Evolutionary conservation across 2,888 invertebrate genomes (phyloP).

Genomic region (Acleris cristana): DNA sequence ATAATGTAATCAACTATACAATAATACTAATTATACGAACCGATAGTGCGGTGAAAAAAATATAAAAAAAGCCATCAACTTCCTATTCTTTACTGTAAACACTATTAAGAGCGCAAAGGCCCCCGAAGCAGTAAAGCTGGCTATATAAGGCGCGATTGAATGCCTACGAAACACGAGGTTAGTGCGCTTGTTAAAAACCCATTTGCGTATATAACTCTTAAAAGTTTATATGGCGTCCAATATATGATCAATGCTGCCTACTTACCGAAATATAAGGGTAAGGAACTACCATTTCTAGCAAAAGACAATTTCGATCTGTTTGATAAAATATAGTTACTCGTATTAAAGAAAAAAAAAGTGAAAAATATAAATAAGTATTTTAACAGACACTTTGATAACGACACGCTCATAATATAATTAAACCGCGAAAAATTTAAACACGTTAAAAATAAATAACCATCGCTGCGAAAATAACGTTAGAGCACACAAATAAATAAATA

Average conservation of each 20-base stretch:
- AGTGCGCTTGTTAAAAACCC: constrained; percentile 35
- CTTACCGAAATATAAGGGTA: constrained; percentile 13
- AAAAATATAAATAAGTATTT: not conserved
- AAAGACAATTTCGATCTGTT: too few relatives aligned
- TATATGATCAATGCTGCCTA: constrained; percentile 3
- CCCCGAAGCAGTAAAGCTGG: constrained; percentile 34
- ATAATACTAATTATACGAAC: not conserved
- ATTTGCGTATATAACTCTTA: constrained; percentile 14
- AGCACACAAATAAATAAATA: constrained; percentile 25
- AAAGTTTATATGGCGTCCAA: constrained; percentile 1
- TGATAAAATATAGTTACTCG: not conserved
- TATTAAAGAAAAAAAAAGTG: not conserved
- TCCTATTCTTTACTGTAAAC: constrained; percentile 30
- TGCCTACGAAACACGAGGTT: constrained; percentile 48
- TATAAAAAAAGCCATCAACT: constrained; percentile 38
- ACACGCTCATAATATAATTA: not conserved
- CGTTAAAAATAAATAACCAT: too few relatives aligned
- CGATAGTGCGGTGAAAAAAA: constrained; percentile 1
- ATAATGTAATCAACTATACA: too few relatives aligned
- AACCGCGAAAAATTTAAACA: not conserved
- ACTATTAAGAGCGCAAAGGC: constrained; percentile 32
- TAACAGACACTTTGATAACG: not conserved
- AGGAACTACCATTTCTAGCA: not conserved
- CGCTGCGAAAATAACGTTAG: too few relatives aligned
- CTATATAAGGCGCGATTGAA: constrained; percentile 52